These are phyloP conservation scores for Zelleria hepariella DNA, from an alignment of 2,888 invertebrate genomes.

Conservation along the genomic window DNA sequence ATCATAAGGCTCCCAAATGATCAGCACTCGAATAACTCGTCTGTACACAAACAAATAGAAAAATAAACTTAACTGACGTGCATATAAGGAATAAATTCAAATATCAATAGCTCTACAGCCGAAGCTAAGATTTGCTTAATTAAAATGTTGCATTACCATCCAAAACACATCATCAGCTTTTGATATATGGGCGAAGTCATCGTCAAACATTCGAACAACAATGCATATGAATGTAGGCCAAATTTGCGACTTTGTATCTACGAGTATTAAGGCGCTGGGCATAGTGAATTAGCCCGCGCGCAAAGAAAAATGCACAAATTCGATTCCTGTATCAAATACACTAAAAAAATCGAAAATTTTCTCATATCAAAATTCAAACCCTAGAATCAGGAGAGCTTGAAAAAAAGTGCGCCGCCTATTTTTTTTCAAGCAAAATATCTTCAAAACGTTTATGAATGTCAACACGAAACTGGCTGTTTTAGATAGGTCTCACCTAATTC, in stretches of 20 bases:
- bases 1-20: conserved; percentile 32
- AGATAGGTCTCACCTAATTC: too few relatives aligned
- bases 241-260: background rate
- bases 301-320: too few relatives aligned
- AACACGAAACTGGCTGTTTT: too few relatives aligned
- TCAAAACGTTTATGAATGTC: too few relatives aligned
- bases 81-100: background rate
- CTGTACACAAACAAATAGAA: conserved; percentile 50
- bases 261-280: too few relatives aligned
- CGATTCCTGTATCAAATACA: too few relatives aligned
- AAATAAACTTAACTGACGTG: conserved; percentile 4
- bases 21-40: conserved; percentile 63
- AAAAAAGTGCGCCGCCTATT: too few relatives aligned
- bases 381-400: too few relatives aligned
- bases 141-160: background rate
- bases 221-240: background rate
- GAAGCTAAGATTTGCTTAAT: background rate
- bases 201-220: background rate
- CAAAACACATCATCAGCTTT: background rate
- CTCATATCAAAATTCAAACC: too few relatives aligned
- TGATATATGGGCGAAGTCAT: background rate
- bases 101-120: background rate
- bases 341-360: too few relatives aligned
- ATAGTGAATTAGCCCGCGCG: too few relatives aligned
- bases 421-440: too few relatives aligned